Conservation (phyloP, 2,888 invertebrate genomes). For the Sinodicranocentrus sp. region DNA sequence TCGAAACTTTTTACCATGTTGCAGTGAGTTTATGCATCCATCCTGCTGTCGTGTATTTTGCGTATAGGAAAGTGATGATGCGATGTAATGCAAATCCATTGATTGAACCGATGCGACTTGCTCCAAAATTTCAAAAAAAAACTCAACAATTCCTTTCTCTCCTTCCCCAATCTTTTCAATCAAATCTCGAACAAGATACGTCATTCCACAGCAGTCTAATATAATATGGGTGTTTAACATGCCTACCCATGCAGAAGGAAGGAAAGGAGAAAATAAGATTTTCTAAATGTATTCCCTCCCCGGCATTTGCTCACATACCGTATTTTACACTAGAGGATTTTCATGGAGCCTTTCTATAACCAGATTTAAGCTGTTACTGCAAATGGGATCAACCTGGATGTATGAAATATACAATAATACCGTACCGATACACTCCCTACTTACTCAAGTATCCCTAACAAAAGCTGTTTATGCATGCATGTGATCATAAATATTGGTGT, state of each 20-base stretch:
- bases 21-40: background rate
- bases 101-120: background rate
- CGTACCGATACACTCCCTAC: no score
- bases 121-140: background rate
- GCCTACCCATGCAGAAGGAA: background rate
- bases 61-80: conserved; percentile 6
- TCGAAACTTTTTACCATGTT: no score
- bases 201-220: no score
- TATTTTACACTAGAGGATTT: background rate
- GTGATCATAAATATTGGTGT: conserved; percentile 3
- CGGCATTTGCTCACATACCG: background rate
- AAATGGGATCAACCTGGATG: no score
- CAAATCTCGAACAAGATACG: background rate
- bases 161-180: conserved; percentile 12
- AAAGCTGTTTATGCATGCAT: conserved; percentile 4
- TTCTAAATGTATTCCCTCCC: background rate
- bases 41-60: conserved; percentile 1
- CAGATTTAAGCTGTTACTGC: no score
- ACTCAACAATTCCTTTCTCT: background rate
- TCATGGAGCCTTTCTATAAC: background rate
- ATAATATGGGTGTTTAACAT: background rate
- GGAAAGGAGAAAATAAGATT: background rate
- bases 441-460: background rate
- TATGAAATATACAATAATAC: no score
- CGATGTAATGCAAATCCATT: conserved; percentile 15